phyloP scores from a whole-genome alignment of 2,888 invertebrate genomes.

The Callinectes sapidus region DNA sequence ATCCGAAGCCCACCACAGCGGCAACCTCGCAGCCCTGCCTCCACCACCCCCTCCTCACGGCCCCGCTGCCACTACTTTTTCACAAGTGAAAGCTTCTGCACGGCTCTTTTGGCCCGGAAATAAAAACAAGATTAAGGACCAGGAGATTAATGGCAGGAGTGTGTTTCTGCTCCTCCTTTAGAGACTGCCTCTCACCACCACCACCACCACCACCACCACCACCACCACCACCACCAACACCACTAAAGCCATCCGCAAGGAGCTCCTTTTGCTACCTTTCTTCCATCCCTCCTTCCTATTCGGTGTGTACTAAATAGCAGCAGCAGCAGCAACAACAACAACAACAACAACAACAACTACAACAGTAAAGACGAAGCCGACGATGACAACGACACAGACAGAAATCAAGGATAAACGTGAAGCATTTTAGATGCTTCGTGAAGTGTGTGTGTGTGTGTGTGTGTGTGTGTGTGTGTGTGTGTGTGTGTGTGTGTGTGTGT shows the following conservation, averaged over 20 bases:
- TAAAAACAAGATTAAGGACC: conserved; percentile 17
- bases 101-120: conserved; percentile 20
- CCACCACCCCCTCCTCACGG: neutral
- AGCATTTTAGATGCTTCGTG: neutral
- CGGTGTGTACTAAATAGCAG: neutral
- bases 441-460: no score
- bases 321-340: neutral
- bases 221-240: neutral
- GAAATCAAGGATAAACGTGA: neutral
- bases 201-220: neutral
- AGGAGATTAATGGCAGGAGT: conserved; percentile 26
- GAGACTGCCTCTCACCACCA: neutral
- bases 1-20: neutral
- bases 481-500: no score
- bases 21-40: neutral
- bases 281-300: neutral
- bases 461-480: no score
- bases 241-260: neutral
- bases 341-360: neutral
- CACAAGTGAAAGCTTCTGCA: conserved; percentile 7
- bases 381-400: neutral
- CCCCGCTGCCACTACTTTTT: conserved; percentile 10
- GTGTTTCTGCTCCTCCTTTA: conserved; percentile 27
- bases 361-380: neutral
- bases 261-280: neutral